Evolutionary conservation across 2,888 invertebrate genomes (phyloP).

Genomic region (Epinotia brunnichana): DNA sequence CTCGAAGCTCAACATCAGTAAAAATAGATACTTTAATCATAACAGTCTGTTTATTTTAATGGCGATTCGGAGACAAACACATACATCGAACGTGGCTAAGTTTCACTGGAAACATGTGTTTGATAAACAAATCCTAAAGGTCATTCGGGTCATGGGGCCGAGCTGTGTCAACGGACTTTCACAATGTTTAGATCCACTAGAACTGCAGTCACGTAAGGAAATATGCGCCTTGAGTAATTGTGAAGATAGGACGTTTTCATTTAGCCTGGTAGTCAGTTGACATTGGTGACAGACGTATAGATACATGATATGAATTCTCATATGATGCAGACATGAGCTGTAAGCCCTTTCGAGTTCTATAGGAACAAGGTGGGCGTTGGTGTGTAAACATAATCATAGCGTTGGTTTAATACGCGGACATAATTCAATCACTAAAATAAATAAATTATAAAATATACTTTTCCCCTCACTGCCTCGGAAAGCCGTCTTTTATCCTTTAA

Average conservation of each 20-base stretch:
- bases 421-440: not conserved
- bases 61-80: not conserved
- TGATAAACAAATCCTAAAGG: conserved; percentile 46
- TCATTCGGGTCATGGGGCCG: conserved; percentile 46
- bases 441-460: not conserved
- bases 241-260: not conserved
- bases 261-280: not conserved
- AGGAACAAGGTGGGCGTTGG: not conserved
- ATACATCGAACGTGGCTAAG: conserved; percentile 2
- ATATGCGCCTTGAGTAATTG: not conserved
- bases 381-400: not conserved
- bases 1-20: no score
- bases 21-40: no score
- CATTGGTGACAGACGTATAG: not conserved
- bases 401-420: not conserved
- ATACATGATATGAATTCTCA: not conserved
- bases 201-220: not conserved
- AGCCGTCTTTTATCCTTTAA: no score
- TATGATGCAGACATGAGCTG: not conserved
- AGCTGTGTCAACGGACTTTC: conserved; percentile 43
- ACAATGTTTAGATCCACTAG: conserved; percentile 23
- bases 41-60: conserved; percentile 10
- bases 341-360: not conserved
- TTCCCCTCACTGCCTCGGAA: no score
- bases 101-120: conserved; percentile 47